Base-by-base conservation (phyloP, 2,113 vertebrate species). In the Periophthalmodon schlosseri region DNA sequence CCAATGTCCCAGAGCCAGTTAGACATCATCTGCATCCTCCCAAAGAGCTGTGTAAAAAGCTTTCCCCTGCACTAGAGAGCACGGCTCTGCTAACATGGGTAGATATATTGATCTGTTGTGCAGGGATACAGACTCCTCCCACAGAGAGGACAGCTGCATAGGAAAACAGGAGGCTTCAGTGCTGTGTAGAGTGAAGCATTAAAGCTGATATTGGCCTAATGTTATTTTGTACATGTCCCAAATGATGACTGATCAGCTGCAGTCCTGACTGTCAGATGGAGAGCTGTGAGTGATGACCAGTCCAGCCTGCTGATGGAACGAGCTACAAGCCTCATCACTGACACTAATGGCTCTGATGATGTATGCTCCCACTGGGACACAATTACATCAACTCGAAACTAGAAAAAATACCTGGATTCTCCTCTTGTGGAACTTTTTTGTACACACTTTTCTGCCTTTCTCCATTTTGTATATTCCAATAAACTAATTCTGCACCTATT, bases 41-140 rank as follows among this genome's bases (percentile, higher is more conserved):
- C 84, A 88, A 78, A 70, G 89, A 83, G 88, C 83, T 85, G 84
- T 88, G 90, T 89, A 93, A 95, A 60, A 94, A 93, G 91, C 93
- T 92, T 83, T 65, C 78, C 33, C 83, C 88, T 93, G 84, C 44
- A 69, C 56, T 69, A 89, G 93, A 73, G 86, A 91, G 91, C 82
- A 74, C 80, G 71, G 82, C 81, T 28, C 4, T 79, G 88, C 86
- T 91, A 91, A 74, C 68, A 90, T 54, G 82, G 39, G 68, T 79
- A 92, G 82, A 90, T 56, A 65, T 91, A 95, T 94, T 87, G 96
- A 96, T 96, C 91, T 92, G 90, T 83, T 76, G 79, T 74, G 46
- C 68, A 74, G 80, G 86, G 89, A 68, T 73, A 75, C 75, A 66
- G 15, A 36, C 78, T 82, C 88, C 78, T 86, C 77, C 82, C 68